A percentile compares a stretch with the other conserved stretches of the same genome.
phyloP scores from a whole-genome alignment of 2,113 vertebrate species.

The Struthidea cinerea region DNA sequence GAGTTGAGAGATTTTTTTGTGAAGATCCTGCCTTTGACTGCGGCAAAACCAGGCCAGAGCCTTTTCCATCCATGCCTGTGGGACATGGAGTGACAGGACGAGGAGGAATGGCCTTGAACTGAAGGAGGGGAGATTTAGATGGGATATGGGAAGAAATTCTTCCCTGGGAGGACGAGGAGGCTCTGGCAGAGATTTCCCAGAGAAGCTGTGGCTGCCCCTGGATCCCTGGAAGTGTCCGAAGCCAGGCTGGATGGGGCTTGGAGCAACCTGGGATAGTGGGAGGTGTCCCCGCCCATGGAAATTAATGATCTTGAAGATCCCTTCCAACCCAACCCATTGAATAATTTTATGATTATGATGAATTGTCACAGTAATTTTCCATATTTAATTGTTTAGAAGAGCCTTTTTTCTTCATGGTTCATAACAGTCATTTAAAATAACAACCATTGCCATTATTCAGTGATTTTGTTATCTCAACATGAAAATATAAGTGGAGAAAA shows the following conservation, averaged over 20 bases:
- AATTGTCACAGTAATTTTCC: neutral
- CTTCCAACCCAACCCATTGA: neutral
- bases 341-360: neutral
- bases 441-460: neutral
- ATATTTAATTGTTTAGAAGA: neutral
- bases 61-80: neutral
- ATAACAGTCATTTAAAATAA: neutral
- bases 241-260: fast-evolving
- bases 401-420: fast-evolving
- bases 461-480: neutral
- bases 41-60: neutral
- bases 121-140: neutral
- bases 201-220: neutral
- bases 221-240: neutral
- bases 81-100: neutral
- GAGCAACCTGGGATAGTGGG: fast-evolving
- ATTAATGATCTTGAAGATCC: neutral
- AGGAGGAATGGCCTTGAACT: too few species aligned
- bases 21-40: neutral
- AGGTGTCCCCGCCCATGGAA: neutral
- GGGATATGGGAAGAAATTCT: neutral
- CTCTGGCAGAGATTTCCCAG: fast-evolving
- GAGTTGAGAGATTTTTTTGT: neutral
- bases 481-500: neutral
- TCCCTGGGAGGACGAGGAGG: neutral